Evolutionary conservation across 2,797 vertebrate species (phyloP), one percentile per base, ranked within the genome.

Genomic region (Phalanger gymnotis): DNA sequence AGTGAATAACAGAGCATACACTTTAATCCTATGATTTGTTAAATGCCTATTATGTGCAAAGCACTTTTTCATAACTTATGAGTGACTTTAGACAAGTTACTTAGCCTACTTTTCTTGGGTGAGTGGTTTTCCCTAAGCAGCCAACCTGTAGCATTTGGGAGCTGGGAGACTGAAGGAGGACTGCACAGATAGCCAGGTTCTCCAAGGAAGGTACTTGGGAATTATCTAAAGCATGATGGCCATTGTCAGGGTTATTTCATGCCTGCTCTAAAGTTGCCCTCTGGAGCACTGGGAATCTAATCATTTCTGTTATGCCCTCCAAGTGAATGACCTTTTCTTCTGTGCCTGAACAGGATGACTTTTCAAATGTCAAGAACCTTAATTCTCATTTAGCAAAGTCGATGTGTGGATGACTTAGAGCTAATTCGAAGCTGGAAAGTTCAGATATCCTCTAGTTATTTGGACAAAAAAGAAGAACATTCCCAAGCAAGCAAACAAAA

Each of bases 381-480:
- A 31, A 40, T 81, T 93, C 34, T 54, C 90, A 11, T 4, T 9
- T 16, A 13, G 92, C 53, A 0, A 28, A 28, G 4, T 93, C 28
- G 61, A 3, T 13, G 34, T 53, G 92, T 73, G 40, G 92, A 94
- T 81, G 92, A 94, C 94, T 93, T 89, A 58, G 2, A 16, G 58
- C 51, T 92, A 87, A 5, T 53, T 34, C 3, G 40, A 92, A 90
- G 61, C 61, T 7, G 73, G 96, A 92, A 97, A 97, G 93, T 95
- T 94, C 90, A 91, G 93, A 57, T 31, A 40, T 96, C 94, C 91
- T 94, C 57, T 87, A 95, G 94, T 53, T 95, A 93, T 95, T 53
- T 94, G 93, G 94, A 55, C 55, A 87, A 89, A 28, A 34, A 54
- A 40, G 93, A 96, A 97, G 93, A 5, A 90, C 90, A 95, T 95